phyloP scores from a whole-genome alignment of 2,113 vertebrate species.

The Willisornis vidua region DNA sequence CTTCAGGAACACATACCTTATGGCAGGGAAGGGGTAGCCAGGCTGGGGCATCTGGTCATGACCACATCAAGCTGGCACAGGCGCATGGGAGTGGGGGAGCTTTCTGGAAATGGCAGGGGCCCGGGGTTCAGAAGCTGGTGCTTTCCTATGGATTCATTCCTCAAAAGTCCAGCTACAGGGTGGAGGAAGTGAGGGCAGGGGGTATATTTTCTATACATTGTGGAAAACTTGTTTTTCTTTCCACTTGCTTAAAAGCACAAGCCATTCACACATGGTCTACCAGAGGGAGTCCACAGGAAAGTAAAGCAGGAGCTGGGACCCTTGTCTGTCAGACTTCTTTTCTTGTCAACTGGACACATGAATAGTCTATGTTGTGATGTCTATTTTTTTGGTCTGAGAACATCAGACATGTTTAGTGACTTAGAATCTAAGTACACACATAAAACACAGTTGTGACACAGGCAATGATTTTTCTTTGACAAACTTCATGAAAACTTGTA shows the following conservation, averaged over 20 bases:
- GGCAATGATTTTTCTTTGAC: background rate
- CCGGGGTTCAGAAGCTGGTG: rapidly evolving
- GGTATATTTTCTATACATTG: background rate
- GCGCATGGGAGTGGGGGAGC: rapidly evolving
- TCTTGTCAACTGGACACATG: background rate
- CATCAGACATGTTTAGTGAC: background rate
- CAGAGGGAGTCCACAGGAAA: background rate
- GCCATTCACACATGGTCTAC: background rate
- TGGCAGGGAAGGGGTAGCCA: rapidly evolving
- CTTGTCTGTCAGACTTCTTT: background rate
- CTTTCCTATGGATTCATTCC: background rate
- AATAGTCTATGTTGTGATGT: background rate
- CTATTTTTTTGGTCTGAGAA: background rate
- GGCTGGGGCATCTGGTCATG: background rate
- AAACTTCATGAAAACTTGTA: background rate
- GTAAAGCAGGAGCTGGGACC: background rate
- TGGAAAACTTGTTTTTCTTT: background rate
- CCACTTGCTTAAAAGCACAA: background rate
- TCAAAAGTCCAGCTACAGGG: rapidly evolving
- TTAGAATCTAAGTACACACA: background rate
- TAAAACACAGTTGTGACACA: background rate
- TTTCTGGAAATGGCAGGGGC: background rate
- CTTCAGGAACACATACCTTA: rapidly evolving
- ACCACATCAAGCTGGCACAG: background rate
- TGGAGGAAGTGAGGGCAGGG: too few relatives aligned